phyloP scores from a whole-genome alignment of 2,888 invertebrate genomes.

The Marronus borbonicus region DNA sequence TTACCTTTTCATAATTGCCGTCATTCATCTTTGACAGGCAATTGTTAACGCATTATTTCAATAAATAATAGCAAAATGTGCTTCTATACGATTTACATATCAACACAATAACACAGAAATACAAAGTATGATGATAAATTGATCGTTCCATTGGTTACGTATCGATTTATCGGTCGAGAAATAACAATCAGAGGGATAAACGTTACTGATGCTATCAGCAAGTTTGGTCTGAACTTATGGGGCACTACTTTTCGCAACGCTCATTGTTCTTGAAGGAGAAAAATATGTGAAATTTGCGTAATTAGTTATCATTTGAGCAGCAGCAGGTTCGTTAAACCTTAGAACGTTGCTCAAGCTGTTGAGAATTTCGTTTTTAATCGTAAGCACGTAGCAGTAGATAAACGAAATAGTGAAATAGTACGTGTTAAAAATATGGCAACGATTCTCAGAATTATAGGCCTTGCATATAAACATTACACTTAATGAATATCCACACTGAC shows the following conservation, averaged over 20 bases:
- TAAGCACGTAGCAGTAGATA: background rate
- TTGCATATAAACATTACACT: too few relatives aligned
- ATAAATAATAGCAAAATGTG: too few relatives aligned
- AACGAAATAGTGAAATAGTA: conserved; percentile 11
- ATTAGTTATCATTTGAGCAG: conserved; percentile 42
- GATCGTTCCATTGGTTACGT: conserved; percentile 4
- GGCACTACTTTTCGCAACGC: conserved; percentile 29
- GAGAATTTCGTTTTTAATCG: conserved; percentile 19
- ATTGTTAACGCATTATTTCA: too few relatives aligned
- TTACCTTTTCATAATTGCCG: too few relatives aligned
- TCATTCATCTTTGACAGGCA: too few relatives aligned
- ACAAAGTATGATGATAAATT: background rate
- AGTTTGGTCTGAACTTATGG: background rate
- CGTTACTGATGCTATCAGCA: conserved; percentile 21
- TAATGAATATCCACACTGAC: too few relatives aligned
- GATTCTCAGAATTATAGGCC: background rate
- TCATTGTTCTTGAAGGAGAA: conserved; percentile 48
- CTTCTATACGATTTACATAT: too few relatives aligned
- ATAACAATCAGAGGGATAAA: conserved; percentile 1
- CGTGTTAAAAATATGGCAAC: background rate
- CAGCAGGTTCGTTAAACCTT: conserved; percentile 48
- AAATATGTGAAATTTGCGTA: conserved; percentile 46
- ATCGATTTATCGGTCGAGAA: conserved; percentile 14
- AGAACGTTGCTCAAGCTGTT: conserved; percentile 24
- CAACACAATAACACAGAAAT: too few relatives aligned